phyloP scores from a whole-genome alignment of 2,113 vertebrate species.

The Psittacula cyanocephala region DNA sequence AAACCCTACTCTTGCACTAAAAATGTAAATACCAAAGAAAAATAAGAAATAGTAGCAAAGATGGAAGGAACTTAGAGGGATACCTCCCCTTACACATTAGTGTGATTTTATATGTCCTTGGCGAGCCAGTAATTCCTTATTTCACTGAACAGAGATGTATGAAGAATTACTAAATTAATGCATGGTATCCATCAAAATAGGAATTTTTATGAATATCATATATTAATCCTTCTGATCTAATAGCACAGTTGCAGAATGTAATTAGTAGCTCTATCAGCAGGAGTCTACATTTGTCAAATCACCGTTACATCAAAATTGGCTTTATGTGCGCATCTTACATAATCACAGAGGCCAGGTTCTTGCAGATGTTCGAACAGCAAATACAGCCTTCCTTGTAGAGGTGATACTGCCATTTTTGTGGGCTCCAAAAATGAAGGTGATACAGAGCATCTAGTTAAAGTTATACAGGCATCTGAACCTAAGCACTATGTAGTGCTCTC shows the following conservation, averaged over 20 bases:
- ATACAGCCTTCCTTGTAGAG: not conserved
- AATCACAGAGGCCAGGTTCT: not conserved
- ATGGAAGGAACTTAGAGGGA: not conserved
- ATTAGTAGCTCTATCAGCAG: constrained; percentile 2
- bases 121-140: not conserved
- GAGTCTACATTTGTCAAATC: not conserved
- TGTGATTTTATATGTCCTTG: not conserved
- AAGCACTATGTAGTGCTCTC: not conserved
- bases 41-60: not conserved
- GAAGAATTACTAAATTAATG: not conserved
- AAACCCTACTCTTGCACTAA: not conserved
- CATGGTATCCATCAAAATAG: not conserved
- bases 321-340: accelerated
- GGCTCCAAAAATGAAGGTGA: not conserved
- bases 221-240: not conserved
- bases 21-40: not conserved
- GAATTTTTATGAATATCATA: not conserved
- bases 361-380: not conserved
- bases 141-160: not conserved
- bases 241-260: not conserved
- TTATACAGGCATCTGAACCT: not conserved
- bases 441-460: not conserved
- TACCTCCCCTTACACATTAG: not conserved
- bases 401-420: not conserved
- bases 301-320: not conserved